Evolutionary conservation across 2,888 invertebrate species (phyloP).

Genomic region (Microctonus aethiopoides): DNA sequence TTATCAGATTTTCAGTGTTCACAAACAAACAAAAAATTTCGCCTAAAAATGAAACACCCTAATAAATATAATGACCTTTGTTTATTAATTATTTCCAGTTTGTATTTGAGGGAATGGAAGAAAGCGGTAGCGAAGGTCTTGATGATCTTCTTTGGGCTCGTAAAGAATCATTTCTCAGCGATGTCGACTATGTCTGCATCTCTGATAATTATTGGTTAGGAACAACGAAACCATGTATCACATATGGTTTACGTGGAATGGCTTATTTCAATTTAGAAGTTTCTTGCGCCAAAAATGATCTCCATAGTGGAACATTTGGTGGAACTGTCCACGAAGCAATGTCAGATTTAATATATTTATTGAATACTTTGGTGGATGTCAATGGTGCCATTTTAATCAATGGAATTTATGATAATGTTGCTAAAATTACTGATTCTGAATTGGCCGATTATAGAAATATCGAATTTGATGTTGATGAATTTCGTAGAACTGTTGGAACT

Average conservation of each 20-base stretch:
- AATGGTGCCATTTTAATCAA: conserved; percentile 88
- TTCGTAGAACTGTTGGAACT: conserved; percentile 79
- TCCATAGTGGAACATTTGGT: conserved; percentile 96
- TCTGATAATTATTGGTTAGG: conserved; percentile 99
- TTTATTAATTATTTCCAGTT: conserved; percentile 70
- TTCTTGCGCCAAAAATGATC: conserved; percentile 88
- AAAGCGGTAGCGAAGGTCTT: conserved; percentile 95
- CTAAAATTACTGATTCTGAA: conserved; percentile 77
- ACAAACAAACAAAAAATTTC: too few species aligned
- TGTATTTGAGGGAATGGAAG: conserved; percentile 98
- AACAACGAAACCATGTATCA: conserved; percentile 95
- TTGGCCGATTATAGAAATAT: conserved; percentile 81
- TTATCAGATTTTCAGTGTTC: too few species aligned
- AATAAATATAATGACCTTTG: too few species aligned
- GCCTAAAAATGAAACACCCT: neutral
- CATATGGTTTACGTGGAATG: conserved; percentile 94
- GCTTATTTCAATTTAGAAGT: conserved; percentile 92
- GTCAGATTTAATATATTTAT: conserved; percentile 88
- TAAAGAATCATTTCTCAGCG: conserved; percentile 80
- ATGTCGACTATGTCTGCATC: conserved; percentile 95
- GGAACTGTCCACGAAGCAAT: conserved; percentile 93
- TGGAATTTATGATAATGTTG: conserved; percentile 87
- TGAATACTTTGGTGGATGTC: conserved; percentile 85
- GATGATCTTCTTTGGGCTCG: conserved; percentile 81
- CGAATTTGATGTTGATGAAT: conserved; percentile 86